Percentiles rank a stretch among this genome's conserved stretches.
Evolutionary conservation across 2,113 vertebrate species (phyloP).

Genomic region (Lycaon pictus): DNA sequence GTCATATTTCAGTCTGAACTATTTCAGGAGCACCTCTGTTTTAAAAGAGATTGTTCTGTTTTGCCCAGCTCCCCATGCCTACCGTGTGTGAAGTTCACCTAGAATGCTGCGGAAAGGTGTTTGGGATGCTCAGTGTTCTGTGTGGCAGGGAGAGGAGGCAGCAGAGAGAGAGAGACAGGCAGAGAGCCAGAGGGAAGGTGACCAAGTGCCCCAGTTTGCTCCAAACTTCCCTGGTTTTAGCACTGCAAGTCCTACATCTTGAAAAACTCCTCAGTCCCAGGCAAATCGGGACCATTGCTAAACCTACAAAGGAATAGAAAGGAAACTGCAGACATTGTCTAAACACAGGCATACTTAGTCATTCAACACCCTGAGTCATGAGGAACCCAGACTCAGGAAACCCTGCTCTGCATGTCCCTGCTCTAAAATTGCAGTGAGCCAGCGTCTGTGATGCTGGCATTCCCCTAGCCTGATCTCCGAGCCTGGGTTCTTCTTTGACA

Average conservation of each 20-base stretch:
- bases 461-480: neutral
- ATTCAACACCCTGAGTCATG: neutral
- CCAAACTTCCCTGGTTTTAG: neutral
- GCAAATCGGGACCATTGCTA: neutral
- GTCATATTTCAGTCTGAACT: neutral
- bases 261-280: neutral
- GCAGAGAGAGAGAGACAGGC: neutral
- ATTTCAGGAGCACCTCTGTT: neutral
- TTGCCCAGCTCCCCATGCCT: neutral
- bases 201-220: neutral
- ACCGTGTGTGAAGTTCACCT: neutral
- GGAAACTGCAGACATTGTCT: neutral
- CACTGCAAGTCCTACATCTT: neutral
- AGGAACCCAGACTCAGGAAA: neutral
- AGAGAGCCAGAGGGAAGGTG: neutral
- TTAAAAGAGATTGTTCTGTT: neutral
- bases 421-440: neutral
- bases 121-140: neutral
- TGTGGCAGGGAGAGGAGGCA: no score
- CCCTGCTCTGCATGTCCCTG: neutral
- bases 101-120: neutral
- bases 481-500: neutral
- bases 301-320: neutral
- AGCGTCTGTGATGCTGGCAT: accelerated
- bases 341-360: neutral